Conservation (phyloP, 1,140 invertebrate genomes). For the Polypedilum vanderplanki region DNA sequence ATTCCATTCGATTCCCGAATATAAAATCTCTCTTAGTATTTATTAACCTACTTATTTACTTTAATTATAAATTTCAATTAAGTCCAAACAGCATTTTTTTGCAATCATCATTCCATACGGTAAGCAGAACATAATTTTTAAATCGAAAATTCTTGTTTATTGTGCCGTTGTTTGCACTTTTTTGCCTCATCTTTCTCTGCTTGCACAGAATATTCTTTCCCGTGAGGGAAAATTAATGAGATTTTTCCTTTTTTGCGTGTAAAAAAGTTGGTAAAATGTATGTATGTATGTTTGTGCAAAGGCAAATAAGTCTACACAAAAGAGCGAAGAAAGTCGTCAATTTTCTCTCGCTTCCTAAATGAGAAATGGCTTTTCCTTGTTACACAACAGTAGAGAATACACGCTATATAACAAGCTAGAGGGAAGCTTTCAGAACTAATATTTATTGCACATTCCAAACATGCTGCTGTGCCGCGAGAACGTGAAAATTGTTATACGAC, state of each 20-base stretch:
- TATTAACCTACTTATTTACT: no score
- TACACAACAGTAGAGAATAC: no score
- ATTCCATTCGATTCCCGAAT: no score
- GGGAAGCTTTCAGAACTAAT: not conserved
- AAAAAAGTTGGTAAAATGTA: no score
- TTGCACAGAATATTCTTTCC: not conserved
- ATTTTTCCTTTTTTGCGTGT: not conserved
- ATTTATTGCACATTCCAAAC: slow-evolving; percentile 17
- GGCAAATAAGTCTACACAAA: no score
- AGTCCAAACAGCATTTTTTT: no score
- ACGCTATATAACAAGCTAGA: not conserved
- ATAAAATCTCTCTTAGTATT: no score
- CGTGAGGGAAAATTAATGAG: slow-evolving; percentile 11
- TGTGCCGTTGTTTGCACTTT: slow-evolving; percentile 3
- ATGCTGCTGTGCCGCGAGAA: slow-evolving; percentile 3
- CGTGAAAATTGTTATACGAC: not conserved
- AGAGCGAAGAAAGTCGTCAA: not conserved
- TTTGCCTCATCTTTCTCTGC: not conserved
- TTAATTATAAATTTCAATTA: no score
- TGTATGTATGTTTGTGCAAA: no score
- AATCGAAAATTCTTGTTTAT: slow-evolving; percentile 19
- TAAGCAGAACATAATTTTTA: not conserved
- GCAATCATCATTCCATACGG: no score
- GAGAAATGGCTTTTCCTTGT: not conserved
- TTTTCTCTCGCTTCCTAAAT: not conserved